Base-by-base conservation (phyloP, 2,888 invertebrate genomes). In the Lacanobia wlatinum region DNA sequence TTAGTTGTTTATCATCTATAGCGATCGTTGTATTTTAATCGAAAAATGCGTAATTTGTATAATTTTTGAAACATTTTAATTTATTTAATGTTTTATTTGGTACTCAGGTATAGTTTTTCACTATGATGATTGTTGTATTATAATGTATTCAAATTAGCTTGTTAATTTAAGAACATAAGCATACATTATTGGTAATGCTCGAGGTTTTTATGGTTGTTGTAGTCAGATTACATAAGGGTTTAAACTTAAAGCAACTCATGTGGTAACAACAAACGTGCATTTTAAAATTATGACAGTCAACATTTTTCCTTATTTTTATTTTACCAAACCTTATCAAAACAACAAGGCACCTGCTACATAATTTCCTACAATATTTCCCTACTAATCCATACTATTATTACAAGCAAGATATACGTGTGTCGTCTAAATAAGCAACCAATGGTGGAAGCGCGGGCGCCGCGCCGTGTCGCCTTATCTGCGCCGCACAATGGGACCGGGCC, bases 1-100 rank as follows among this genome's bases (percentile, higher is more conserved):
- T 90, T 88, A 82, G 86, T 85, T 87, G 84, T 84, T 86, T 86
- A 86, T 87, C 84, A 73, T 85, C 79, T 85, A 85, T 74, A 85
- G 81, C 82, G 83, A 83, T 87, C 87, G 80, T 85, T 84, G 79
- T 88, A 82, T 83, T 84, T 86, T 87, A 82, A 78, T 87, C 78
- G 73, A 80, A 83, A 87, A 83, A 83, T 80, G 56, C 77, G 50
- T 87, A 87, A 85, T 87, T 79, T 73, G 76, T 85, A 84, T 87
- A 86, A 82, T 87, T 84, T 82, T 82, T 75, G 59, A 60, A 66
- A 73, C 75, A 73, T 84, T 86, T 78, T 84, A 84, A 84, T 86
- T 84, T 84, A 76, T 70, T 81, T 84, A 74, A 82, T 75, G 83
- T 78, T 86, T 76, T 65, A 70, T 84, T 82, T 69, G 83, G 61